Base-by-base conservation (phyloP, 2,888 invertebrate genomes). In the Tuta absoluta region DNA sequence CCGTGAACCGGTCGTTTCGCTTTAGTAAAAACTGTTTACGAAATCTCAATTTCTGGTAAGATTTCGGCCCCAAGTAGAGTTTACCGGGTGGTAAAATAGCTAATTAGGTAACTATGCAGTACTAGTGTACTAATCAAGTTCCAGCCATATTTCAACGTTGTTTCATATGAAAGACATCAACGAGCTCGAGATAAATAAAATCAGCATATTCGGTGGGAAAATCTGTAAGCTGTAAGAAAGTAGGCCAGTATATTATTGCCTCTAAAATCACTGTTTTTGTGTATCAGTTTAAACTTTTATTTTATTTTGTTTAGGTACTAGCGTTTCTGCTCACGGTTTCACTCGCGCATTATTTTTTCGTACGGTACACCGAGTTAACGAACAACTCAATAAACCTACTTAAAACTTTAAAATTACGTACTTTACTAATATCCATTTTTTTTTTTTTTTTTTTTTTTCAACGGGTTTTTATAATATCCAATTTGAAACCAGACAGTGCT, bases 1-100 rank as follows among this genome's bases (percentile, higher is more conserved):
- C 72, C 63, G 64, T 65, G 64, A 69, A 69, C 68, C 66, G 69
- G 68, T 71, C 68, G 71, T 71, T 71, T 69, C 72, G 68, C 71
- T 72, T 69, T 70, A 69, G 66, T 70, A 65, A 66, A 59, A 67
- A 66, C 63, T 48, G 62, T 65, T 67, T 69, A 45, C 64, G 66
- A 69, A 67, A 66, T 59, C 19, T 41, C 66, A 48, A 24, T 33
- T 51, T 37, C 38, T 53, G 41, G 14, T 19, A 21, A 53, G 21
- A 53, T 62, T 51, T 51, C 12, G 53, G n/a, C n/a, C 19, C 28
- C 23, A 28, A 53, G 2, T 24, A 23, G 23, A 51, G 51, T 17
- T 45, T 45, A 45, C n/a, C n/a, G n/a, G 19, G 23, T 17, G 19
- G 23, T 17, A 45, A 41, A 41, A 45, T 11, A 45, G 45, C n/a